Base-by-base conservation (phyloP, 2,113 vertebrate genomes). In the Bubo blakistoni region DNA sequence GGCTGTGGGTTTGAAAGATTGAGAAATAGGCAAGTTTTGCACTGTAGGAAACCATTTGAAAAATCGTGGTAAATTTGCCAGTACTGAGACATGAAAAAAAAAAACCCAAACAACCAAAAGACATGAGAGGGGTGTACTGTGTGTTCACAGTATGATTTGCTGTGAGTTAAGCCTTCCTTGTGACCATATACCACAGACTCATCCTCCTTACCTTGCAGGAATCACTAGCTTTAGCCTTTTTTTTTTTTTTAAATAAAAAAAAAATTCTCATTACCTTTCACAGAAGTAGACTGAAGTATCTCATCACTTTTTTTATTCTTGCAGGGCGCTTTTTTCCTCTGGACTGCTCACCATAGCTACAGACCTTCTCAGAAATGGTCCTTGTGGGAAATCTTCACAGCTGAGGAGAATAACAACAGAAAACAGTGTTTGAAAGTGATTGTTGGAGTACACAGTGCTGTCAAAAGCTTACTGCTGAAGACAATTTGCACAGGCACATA, bases 61-160 rank as follows among this genome's bases (percentile, higher is more conserved):
- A 90, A 58, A 62, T 24, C 6, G 46, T 1, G 12, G 8, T 9
- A 73, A 72, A 51, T 27, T 7, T 15, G 11, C 66, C 72, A 62
- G 13, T 46, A 38, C 13, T 34, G 26, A 10, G 24, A 82, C 22
- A 7, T 21, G 34, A 34, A n/a, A 21, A 57, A 30, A 47, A 47
- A 47, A 47, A 47, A 10, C 9, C 8, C 19, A 61, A 77, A 13
- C 57, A 58, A n/a, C 12, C 7, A 17, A 79, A 76, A 86, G 34
- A 59, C 4, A 21, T 8, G 6, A 76, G 38, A 79, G 24, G 11
- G 5, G 6, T 32, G 9, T 29, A 49, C 5, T 34, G 13, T 1
- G 0, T 15, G 12, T 26, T 69, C 0, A 1, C 27, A 34, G 30
- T 16, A n/a, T 21, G n/a, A 44, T 54, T 36, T 61, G 1, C 29